phyloP scores from a whole-genome alignment of 2,888 invertebrate species.

The Cylloceria caligata region DNA sequence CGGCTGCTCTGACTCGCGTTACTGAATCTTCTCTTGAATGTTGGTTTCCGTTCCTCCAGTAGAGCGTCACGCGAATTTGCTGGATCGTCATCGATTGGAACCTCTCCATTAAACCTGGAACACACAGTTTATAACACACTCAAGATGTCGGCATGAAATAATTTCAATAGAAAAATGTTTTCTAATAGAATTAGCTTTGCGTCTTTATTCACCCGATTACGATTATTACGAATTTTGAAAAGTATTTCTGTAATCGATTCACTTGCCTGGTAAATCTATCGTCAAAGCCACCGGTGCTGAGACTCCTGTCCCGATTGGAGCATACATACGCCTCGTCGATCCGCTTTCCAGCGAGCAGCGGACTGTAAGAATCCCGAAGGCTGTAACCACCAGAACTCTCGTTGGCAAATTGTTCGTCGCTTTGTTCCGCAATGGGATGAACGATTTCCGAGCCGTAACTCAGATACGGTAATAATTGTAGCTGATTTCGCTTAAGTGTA shows the following conservation, averaged over 20 bases:
- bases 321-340: constrained; percentile 74
- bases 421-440: constrained; percentile 94
- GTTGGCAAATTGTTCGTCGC: constrained; percentile 88
- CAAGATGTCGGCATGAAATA: not conserved
- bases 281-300: constrained; percentile 78
- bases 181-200: no score
- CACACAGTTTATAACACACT: not conserved
- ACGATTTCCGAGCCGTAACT: constrained; percentile 91
- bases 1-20: constrained; percentile 83
- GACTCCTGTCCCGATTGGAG: constrained; percentile 79
- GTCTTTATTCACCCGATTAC: no score
- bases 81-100: constrained; percentile 79
- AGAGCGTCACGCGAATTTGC: constrained; percentile 82
- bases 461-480: constrained; percentile 83
- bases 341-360: constrained; percentile 77
- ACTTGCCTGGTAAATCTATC: constrained; percentile 80
- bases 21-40: constrained; percentile 80
- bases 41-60: constrained; percentile 77
- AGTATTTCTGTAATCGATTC: no score
- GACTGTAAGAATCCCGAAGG: constrained; percentile 79
- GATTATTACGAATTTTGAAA: no score
- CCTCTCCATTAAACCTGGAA: constrained; percentile 79
- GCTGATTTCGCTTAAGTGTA: constrained; percentile 82
- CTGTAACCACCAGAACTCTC: constrained; percentile 80
- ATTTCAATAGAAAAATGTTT: no score